Percentiles rank a stretch among this genome's conserved stretches.
Evolutionary conservation across 2,888 invertebrate genomes (phyloP).

Genomic region (Dryocosmus kuriphilus): DNA sequence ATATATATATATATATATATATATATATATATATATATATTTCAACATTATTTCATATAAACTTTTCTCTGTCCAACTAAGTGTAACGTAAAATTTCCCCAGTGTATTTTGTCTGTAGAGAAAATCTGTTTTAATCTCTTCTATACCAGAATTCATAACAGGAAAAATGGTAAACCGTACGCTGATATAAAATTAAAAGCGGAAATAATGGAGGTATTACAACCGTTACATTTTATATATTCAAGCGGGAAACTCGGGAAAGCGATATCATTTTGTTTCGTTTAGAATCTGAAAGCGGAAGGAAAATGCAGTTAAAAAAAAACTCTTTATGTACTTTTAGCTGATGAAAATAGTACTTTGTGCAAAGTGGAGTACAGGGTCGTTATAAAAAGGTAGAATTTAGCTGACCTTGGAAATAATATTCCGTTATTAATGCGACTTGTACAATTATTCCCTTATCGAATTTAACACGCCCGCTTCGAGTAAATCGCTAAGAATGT

Average conservation of each 20-base stretch:
- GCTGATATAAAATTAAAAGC: not conserved
- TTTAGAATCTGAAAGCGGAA: not conserved
- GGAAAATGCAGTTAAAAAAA: not conserved
- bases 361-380: not conserved
- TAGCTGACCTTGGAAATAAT: slow-evolving; percentile 12
- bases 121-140: not conserved
- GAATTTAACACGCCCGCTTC: slow-evolving; percentile 23
- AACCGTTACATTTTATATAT: not conserved
- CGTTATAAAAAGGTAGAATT: slow-evolving; percentile 9
- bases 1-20: too few species aligned
- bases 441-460: slow-evolving; percentile 28
- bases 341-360: not conserved
- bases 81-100: not conserved
- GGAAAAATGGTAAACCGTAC: not conserved
- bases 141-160: not conserved
- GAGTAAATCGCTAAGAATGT: not conserved
- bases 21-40: too few species aligned
- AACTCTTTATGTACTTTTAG: not conserved
- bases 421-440: slow-evolving; percentile 21
- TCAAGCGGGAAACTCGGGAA: not conserved
- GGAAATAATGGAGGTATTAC: not conserved
- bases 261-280: not conserved
- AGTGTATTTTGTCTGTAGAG: not conserved
- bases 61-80: not conserved
- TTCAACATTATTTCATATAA: too few species aligned